Conservation (phyloP, 2,113 vertebrate species). For the Tachysurus fulvidraco region DNA sequence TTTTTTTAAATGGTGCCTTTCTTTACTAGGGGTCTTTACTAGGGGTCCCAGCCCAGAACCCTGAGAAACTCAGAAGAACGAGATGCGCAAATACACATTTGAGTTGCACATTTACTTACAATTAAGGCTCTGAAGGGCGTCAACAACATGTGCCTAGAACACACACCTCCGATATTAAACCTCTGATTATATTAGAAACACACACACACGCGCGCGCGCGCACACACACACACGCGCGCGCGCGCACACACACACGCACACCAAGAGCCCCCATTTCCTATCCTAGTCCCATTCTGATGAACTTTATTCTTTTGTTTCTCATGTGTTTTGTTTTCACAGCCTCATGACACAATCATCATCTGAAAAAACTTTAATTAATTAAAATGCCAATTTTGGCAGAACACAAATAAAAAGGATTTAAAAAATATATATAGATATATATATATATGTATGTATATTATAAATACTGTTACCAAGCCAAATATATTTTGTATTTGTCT, state of each 20-base stretch:
- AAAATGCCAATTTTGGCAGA: slow-evolving; percentile 30
- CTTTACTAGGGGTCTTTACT: slow-evolving; percentile 38
- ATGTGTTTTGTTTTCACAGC: slow-evolving; percentile 61
- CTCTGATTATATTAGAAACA: slow-evolving; percentile 57
- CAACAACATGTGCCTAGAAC: slow-evolving; percentile 69
- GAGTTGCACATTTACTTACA: slow-evolving; percentile 61
- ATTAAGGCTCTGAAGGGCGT: slow-evolving; percentile 75
- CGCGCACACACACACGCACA: slow-evolving; percentile 52
- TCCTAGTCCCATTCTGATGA: slow-evolving; percentile 53
- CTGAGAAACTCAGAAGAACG: slow-evolving; percentile 60
- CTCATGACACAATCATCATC: slow-evolving; percentile 42
- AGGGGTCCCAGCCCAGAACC: slow-evolving; percentile 58
- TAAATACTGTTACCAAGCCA: slow-evolving; percentile 70
- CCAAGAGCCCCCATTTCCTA: slow-evolving; percentile 64
- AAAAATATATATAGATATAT: slow-evolving; percentile 45
- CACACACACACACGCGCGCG: slow-evolving; percentile 55
- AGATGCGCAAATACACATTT: slow-evolving; percentile 40
- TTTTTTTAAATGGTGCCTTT: slow-evolving; percentile 32
- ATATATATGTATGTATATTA: slow-evolving; percentile 33
- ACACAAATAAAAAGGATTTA: slow-evolving; percentile 52
- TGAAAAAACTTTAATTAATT: no score
- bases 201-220: no score
- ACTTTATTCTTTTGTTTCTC: background rate
- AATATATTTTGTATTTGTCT: slow-evolving; percentile 25
- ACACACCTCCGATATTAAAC: slow-evolving; percentile 50